Evolutionary conservation across 2,888 invertebrate genomes (phyloP), one percentile per base, ranked within the genome.

Genomic region (Acanthosepion lycidas): DNA sequence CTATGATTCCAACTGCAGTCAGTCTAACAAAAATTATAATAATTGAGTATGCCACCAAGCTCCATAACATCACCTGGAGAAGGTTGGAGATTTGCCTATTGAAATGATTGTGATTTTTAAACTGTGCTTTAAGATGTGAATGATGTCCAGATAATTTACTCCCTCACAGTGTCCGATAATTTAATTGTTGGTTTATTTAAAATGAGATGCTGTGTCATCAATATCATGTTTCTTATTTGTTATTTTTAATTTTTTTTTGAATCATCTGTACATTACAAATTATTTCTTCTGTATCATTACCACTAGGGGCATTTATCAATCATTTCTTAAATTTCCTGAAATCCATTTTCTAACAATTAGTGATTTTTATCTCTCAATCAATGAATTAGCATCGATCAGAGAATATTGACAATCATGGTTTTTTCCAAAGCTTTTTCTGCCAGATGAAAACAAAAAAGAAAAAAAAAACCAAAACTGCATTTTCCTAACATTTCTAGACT

Each of bases 161-260:
- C 33, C n/a, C n/a, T 12, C 33, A 64, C 64, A 78, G 78, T 78
- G n/a, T 78, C 20, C 20, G 78, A 78, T 78, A n/a, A 78, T 78
- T 78, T 78, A n/a, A 78, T 78, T 78, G n/a, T 78, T 78, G 78
- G 78, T n/a, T 78, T 78, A 78, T 78, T 78, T 78, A 78, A 78
- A n/a, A 78, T 78, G n/a, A 78, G 78, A 78, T 78, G 12, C n/a
- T 15, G 9, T 4, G n/a, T n/a, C n/a, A 78, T 78, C 78, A n/a
- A 33, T 33, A 78, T 78, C 78, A 78, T 33, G 9, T 12, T 78
- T 33, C n/a, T n/a, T 78, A 15, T 15, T 78, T n/a, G n/a, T 78
- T 59, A 6, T 59, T 55, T 59, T 23, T 59, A 6, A 23, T 23
- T 20, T 23, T 78, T 15, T 78, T 78, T 33, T n/a, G 12, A n/a